A percentile compares a stretch with the other conserved stretches of the same genome.
phyloP scores from a whole-genome alignment of 1,140 invertebrate genomes.

The Platyscapa corneri region DNA sequence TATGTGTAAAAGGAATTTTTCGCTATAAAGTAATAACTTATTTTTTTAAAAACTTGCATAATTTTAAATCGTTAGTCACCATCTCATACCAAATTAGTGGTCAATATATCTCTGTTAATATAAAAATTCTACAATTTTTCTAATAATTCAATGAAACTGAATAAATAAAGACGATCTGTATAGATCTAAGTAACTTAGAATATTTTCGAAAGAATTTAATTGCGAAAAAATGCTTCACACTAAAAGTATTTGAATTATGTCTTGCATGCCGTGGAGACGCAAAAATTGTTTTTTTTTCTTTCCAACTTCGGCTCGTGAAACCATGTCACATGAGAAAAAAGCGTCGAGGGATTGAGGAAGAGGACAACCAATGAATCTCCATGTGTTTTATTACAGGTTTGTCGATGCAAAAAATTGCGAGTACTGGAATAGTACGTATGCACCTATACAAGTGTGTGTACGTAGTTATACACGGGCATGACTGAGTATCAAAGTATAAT shows the following conservation, averaged over 20 bases:
- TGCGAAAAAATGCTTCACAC: background rate
- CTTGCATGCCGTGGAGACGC: background rate
- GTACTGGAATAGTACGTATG: background rate
- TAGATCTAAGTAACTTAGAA: background rate
- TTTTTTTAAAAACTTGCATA: background rate
- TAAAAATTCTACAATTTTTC: background rate
- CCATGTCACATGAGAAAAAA: background rate
- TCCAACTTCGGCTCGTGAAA: background rate
- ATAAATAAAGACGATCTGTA: background rate
- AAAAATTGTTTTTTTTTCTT: background rate
- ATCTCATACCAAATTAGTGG: background rate
- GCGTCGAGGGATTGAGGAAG: background rate
- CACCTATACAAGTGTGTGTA: background rate
- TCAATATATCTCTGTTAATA: background rate
- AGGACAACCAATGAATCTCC: background rate
- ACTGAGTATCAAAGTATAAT: background rate
- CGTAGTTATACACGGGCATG: background rate
- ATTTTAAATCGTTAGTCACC: background rate
- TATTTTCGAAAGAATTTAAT: slow-evolving; percentile 8
- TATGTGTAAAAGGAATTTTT: background rate
- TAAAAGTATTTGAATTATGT: background rate
- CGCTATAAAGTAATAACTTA: no score
- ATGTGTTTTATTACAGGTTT: background rate
- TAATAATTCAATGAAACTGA: background rate
- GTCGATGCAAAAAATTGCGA: background rate